phyloP scores from a whole-genome alignment of 2,113 vertebrate species.

The Oreamnos americanus region DNA sequence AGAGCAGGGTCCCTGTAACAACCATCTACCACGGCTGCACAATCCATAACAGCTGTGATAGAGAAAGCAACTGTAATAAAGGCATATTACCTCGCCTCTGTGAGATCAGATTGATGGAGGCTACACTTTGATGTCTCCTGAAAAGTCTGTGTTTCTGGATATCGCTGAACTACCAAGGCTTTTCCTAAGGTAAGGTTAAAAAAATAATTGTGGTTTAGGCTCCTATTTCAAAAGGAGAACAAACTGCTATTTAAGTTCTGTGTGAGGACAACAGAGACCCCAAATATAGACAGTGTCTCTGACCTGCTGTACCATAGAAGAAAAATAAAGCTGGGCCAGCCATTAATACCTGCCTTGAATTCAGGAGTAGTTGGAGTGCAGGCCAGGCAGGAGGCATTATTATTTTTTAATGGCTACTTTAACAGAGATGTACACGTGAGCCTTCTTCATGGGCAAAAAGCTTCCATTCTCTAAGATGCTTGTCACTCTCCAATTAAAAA shows the following conservation, averaged over 20 bases:
- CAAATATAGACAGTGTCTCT: constrained; percentile 38
- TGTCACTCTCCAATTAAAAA: constrained; percentile 68
- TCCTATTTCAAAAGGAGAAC: constrained; percentile 60
- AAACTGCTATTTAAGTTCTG: constrained; percentile 63
- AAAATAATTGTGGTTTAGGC: constrained; percentile 67
- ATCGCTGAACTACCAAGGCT: constrained; percentile 51
- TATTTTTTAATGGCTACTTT: constrained; percentile 64
- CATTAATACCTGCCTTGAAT: constrained; percentile 51
- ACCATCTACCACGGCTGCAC: neutral
- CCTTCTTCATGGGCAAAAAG: constrained; percentile 58
- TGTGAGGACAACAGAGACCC: constrained; percentile 54
- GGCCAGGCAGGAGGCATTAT: constrained; percentile 36
- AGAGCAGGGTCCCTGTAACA: constrained; percentile 10
- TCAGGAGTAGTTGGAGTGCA: neutral
- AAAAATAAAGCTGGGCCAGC: constrained; percentile 35
- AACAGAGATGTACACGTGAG: neutral
- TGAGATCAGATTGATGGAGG: constrained; percentile 44
- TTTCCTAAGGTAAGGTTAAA: constrained; percentile 68
- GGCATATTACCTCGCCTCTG: neutral
- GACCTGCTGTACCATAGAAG: constrained; percentile 20
- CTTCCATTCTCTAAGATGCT: constrained; percentile 39
- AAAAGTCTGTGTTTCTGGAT: constrained; percentile 56
- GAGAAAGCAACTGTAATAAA: constrained; percentile 38
- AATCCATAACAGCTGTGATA: neutral
- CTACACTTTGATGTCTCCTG: constrained; percentile 35